A percentile compares a stretch with the other conserved stretches of the same genome.
Conservation (phyloP, 2,888 invertebrate species). For the Drosophila mercatorum region DNA sequence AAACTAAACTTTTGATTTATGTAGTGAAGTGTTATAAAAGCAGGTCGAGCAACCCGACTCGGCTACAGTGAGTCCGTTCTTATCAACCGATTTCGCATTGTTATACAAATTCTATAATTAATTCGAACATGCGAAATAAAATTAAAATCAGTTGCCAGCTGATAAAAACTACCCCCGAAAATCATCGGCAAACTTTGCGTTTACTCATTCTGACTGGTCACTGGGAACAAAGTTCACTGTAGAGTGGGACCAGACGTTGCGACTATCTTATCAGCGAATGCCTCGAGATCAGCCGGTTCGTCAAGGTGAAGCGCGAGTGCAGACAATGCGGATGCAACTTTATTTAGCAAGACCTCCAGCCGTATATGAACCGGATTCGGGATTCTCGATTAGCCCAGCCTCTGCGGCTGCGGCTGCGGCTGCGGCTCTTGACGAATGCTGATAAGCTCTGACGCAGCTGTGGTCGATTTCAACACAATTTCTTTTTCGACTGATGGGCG, state of each 20-base stretch:
- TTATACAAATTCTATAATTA: constrained; percentile 26
- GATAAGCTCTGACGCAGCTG: constrained; percentile 42
- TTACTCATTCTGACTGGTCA: constrained; percentile 22
- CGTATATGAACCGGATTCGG: constrained; percentile 47
- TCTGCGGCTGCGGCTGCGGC: neutral
- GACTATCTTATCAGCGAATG: constrained; percentile 8
- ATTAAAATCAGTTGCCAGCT: constrained; percentile 14
- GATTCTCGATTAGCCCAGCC: constrained; percentile 7
- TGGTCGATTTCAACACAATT: constrained; percentile 11
- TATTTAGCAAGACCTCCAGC: constrained; percentile 12
- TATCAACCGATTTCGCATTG: constrained; percentile 31
- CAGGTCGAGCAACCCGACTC: neutral
- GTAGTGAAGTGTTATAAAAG: constrained; percentile 7
- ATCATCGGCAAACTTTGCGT: constrained; percentile 2
- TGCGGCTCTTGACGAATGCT: neutral
- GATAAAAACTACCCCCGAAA: constrained; percentile 1
- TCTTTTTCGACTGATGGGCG: constrained; percentile 22
- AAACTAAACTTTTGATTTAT: constrained; percentile 38
- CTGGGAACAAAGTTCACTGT: constrained; percentile 21
- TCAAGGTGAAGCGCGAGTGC: constrained; percentile 17
- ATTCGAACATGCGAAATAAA: neutral
- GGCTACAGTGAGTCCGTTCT: constrained; percentile 11
- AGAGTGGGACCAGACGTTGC: constrained; percentile 8
- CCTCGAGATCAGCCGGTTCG: constrained; percentile 1
- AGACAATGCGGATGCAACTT: constrained; percentile 45